These are phyloP conservation scores for Drosophila nigromelanica DNA, from an alignment of 1,140 invertebrate species.

Conservation along the genomic window DNA sequence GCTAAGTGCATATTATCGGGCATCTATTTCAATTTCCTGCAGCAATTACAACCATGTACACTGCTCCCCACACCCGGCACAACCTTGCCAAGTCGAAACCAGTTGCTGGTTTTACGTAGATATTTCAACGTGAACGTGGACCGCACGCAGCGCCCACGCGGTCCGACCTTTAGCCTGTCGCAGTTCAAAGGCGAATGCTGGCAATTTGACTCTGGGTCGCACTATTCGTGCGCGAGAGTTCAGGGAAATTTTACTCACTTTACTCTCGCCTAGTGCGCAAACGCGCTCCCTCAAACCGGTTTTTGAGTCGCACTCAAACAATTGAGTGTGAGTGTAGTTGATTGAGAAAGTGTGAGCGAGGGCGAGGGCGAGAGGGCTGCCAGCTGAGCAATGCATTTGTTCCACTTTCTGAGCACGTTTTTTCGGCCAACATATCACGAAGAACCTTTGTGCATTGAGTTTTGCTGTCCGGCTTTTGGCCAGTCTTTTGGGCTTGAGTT, in stretches of 20 bases:
- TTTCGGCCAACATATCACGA: constrained; percentile 30
- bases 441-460: constrained; percentile 59
- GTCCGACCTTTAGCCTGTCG: constrained; percentile 37
- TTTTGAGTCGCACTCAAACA: constrained; percentile 30
- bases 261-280: constrained; percentile 20
- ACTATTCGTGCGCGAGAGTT: constrained; percentile 7
- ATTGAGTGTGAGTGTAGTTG: constrained; percentile 20
- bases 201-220: constrained; percentile 28
- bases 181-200: constrained; percentile 49
- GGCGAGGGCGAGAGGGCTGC: constrained; percentile 18
- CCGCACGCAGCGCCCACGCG: constrained; percentile 29
- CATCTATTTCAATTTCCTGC: constrained; percentile 80
- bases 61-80: background rate
- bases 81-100: constrained; percentile 4
- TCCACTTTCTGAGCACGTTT: constrained; percentile 67
- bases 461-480: constrained; percentile 54
- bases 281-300: constrained; percentile 34
- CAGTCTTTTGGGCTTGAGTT: constrained; percentile 29
- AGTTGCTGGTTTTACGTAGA: constrained; percentile 46
- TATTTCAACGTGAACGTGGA: constrained; percentile 7
- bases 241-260: constrained; percentile 34
- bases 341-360: background rate
- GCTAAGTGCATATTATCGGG: constrained; percentile 80
- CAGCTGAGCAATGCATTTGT: constrained; percentile 54
- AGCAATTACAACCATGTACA: constrained; percentile 66